Evolutionary conservation across 2,113 vertebrate genomes (phyloP).

Genomic region (Pelobates fuscus): DNA sequence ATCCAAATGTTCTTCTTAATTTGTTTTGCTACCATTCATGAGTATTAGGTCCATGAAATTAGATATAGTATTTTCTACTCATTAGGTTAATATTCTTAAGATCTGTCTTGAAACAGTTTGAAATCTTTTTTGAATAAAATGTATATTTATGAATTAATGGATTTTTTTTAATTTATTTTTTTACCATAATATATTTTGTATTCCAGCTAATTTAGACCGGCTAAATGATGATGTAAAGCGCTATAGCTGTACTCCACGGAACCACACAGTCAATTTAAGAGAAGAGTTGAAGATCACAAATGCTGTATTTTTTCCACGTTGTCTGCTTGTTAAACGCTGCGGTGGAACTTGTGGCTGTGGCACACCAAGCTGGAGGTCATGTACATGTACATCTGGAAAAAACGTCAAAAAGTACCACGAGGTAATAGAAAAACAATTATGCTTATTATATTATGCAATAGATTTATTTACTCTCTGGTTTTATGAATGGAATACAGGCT

Average conservation of each 20-base stretch:
- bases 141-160: no score
- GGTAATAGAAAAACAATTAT: constrained; percentile 74
- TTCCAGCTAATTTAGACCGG: constrained; percentile 89
- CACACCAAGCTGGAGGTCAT: constrained; percentile 82
- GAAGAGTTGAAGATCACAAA: constrained; percentile 87
- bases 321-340: constrained; percentile 91
- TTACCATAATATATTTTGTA: constrained; percentile 42
- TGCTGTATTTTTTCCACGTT: constrained; percentile 91
- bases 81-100: no score
- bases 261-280: constrained; percentile 89
- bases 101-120: no score
- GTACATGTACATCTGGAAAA: constrained; percentile 81
- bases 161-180: no score
- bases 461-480: no score
- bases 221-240: constrained; percentile 89
- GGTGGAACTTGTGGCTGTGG: constrained; percentile 94
- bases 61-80: no score
- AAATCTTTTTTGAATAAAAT: no score
- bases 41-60: no score
- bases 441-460: no score
- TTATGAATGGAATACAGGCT: no score
- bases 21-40: no score
- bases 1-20: no score
- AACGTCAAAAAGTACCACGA: constrained; percentile 86
- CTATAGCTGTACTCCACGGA: constrained; percentile 95